phyloP scores from a whole-genome alignment of 2,888 invertebrate genomes.

The Toxonevra muliebris region DNA sequence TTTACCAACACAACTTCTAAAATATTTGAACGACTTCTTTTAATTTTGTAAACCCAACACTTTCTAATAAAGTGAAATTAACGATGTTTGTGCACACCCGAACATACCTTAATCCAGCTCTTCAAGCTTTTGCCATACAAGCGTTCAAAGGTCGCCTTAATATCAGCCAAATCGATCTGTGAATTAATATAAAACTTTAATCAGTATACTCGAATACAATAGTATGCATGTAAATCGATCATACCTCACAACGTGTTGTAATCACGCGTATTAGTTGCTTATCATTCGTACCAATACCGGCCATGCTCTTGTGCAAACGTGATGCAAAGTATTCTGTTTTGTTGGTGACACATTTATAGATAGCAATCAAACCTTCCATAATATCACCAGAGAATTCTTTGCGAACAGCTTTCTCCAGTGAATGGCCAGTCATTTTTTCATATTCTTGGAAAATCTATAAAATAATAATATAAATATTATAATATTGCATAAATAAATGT shows the following conservation, averaged over 20 bases:
- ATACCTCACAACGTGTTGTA: slow-evolving; percentile 78
- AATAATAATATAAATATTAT: background rate
- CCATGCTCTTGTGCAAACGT: slow-evolving; percentile 86
- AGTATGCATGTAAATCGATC: background rate
- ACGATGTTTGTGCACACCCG: background rate
- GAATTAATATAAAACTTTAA: slow-evolving; percentile 11
- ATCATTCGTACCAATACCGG: slow-evolving; percentile 90
- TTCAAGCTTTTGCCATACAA: slow-evolving; percentile 80
- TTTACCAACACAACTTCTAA: too few species aligned
- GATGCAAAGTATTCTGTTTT: slow-evolving; percentile 87
- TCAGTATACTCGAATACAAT: background rate
- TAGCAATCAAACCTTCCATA: slow-evolving; percentile 81
- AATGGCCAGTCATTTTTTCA: slow-evolving; percentile 77
- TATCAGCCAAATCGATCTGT: slow-evolving; percentile 82
- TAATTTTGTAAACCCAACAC: too few species aligned
- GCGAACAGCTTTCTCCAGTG: slow-evolving; percentile 81
- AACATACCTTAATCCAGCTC: slow-evolving; percentile 79
- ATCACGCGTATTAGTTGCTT: slow-evolving; percentile 84
- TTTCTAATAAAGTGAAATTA: background rate
- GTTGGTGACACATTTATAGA: slow-evolving; percentile 82
- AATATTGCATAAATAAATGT: background rate
- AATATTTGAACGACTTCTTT: too few species aligned
- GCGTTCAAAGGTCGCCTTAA: slow-evolving; percentile 79
- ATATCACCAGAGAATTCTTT: slow-evolving; percentile 86
- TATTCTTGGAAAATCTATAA: slow-evolving; percentile 63